Percentiles rank a stretch among this genome's conserved stretches.
phyloP scores from a whole-genome alignment of 2,797 vertebrate genomes.

The Parotocinclus haroldoi region DNA sequence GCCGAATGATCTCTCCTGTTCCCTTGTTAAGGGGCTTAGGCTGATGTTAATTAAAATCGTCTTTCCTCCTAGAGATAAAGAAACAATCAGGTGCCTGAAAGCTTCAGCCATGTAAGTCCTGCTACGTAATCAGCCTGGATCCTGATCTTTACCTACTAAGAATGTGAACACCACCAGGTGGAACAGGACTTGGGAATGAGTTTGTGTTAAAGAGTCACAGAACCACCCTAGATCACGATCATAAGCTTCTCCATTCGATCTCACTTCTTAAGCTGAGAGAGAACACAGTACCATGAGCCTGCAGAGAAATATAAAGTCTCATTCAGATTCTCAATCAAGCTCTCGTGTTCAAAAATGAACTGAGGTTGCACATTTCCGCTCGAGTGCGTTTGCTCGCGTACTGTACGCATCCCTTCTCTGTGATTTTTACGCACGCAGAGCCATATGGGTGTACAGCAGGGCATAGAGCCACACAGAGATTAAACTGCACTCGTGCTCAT shows the following conservation, averaged over 20 bases:
- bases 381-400: not conserved
- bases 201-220: not conserved
- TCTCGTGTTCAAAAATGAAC: no score
- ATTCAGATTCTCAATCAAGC: no score
- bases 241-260: not conserved
- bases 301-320: no score
- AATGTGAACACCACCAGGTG: no score
- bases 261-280: no score
- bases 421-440: slow-evolving; percentile 6
- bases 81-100: slow-evolving; percentile 38
- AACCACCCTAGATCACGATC: not conserved
- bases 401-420: slow-evolving; percentile 3
- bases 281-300: no score
- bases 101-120: slow-evolving; percentile 38
- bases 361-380: no score
- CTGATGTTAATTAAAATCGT: slow-evolving; percentile 60
- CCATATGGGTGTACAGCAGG: slow-evolving; percentile 48
- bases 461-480: slow-evolving; percentile 39
- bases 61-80: slow-evolving; percentile 46
- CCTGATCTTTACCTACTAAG: slow-evolving; percentile 8
- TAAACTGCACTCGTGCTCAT: slow-evolving; percentile 25
- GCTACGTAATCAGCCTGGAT: slow-evolving; percentile 31
- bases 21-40: slow-evolving; percentile 54
- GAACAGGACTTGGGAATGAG: no score
- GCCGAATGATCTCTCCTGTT: slow-evolving; percentile 49